Evolutionary conservation across 2,797 vertebrate genomes (phyloP), one percentile per base, ranked within the genome.

Genomic region (Falco rusticolus): DNA sequence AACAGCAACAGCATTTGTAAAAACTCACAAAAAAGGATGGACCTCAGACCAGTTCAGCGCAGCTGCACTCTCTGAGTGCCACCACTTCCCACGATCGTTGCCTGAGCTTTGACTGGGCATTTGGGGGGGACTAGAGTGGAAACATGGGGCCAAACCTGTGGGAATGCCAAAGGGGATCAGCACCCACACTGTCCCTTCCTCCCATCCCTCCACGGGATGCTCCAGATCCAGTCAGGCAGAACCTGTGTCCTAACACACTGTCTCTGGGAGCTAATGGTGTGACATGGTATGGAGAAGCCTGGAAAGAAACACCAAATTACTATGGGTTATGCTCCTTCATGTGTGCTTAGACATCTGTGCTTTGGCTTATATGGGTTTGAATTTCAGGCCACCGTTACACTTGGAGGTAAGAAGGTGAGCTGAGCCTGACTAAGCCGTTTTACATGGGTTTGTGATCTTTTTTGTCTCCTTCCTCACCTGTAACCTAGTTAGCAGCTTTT

Each of bases 61-160:
- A 11, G 8, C 45, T 72, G 60, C 0, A 0, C 16, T 29, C 69
- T 2, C 0, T 25, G 47, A 54, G 26, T 13, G 21, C 41, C 74
- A 50, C 59, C 37, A 1, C 0, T 20, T 43, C 13, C 25, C 12
- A 16, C 51, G 54, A 34, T 0, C 18, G 41, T 26, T 60, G 18
- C 12, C 8, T 59, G 31, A 47, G 26, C 50, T 87, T 90, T 48
- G 10, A 5, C 1, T 72, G 74, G 60, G 54, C 33, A 13, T 16
- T 28, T 74, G 63, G 43, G 24, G 18, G 45, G 31, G 48, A 20
- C 1, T 41, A 64, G 53, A 37, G 25, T 17, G 48, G 25, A 82
- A 89, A 53, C 5, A 3, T 0, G 13, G 45, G 14, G 15, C 6
- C 39, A 91, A 26, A 80, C 6, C 29, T 12, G 2, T 29, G n/a